Evolutionary conservation across 37 sponge, comb jelly and placozoan species (phyloP).

Genomic region (Spongilla lacustris): DNA sequence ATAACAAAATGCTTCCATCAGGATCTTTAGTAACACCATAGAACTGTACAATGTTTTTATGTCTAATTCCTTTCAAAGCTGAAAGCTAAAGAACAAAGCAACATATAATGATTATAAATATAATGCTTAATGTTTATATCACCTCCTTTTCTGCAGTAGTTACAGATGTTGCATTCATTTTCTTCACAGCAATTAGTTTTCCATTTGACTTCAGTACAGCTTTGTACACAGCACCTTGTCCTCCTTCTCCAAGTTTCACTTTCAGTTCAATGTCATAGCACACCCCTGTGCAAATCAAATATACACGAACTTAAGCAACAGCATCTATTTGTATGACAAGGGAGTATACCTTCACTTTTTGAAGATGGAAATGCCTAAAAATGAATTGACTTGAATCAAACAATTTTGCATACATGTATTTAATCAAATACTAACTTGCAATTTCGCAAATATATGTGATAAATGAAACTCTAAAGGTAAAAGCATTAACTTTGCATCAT

Average conservation of each 20-base stretch:
- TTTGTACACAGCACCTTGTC: not conserved
- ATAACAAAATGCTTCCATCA: not conserved
- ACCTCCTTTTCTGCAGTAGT: not conserved
- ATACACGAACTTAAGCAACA: too few relatives aligned
- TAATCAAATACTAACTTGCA: too few relatives aligned
- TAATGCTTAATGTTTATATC: not conserved
- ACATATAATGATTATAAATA: not conserved
- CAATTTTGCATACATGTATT: too few relatives aligned
- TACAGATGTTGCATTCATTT: not conserved
- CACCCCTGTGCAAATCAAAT: too few relatives aligned
- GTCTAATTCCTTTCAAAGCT: not conserved
- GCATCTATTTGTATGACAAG: too few relatives aligned
- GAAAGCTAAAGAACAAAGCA: not conserved
- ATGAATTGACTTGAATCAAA: too few relatives aligned
- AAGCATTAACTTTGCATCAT: too few relatives aligned
- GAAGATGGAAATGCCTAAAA: too few relatives aligned
- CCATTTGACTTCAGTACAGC: not conserved
- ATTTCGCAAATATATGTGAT: too few relatives aligned
- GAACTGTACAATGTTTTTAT: not conserved
- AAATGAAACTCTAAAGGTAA: too few relatives aligned
- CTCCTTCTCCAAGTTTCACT: not conserved
- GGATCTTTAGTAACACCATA: not conserved
- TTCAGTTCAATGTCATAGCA: not conserved
- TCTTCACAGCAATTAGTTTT: not conserved
- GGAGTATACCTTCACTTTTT: too few relatives aligned